phyloP scores from a whole-genome alignment of 2,113 vertebrate genomes.

The Hypanus sabinus region DNA sequence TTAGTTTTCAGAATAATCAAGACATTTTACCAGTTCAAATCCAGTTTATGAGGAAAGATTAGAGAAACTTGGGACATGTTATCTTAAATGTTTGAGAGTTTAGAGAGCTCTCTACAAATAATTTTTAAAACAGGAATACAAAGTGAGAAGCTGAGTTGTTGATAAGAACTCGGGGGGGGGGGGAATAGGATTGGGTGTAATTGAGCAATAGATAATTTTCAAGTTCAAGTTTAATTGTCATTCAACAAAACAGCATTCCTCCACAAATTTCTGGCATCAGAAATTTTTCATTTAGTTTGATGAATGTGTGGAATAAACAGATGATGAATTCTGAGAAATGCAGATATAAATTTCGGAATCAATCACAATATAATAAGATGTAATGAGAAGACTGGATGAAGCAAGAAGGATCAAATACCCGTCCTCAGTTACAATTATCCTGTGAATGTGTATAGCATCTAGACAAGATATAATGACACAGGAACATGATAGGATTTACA shows the following conservation, averaged over 20 bases:
- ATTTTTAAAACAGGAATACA: background rate
- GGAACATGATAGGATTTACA: background rate
- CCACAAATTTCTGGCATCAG: background rate
- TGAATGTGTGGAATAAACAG: no score
- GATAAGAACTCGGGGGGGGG: background rate
- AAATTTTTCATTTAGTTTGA: background rate
- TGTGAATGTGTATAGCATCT: background rate
- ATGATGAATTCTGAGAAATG: background rate
- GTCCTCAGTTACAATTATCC: background rate
- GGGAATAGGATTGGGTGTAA: background rate
- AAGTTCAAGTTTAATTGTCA: no score
- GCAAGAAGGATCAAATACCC: background rate
- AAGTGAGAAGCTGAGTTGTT: background rate
- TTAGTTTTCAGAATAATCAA: background rate
- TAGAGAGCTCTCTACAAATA: no score
- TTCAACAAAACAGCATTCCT: no score
- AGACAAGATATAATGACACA: background rate
- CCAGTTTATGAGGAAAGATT: background rate
- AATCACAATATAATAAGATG: background rate
- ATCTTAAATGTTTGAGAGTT: no score
- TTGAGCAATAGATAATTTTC: background rate
- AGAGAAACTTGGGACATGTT: background rate
- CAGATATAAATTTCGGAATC: background rate
- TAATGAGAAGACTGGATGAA: background rate
- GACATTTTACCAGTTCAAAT: background rate